Evolutionary conservation across 2,888 invertebrate genomes (phyloP).

Genomic region (Heliconius cydno): DNA sequence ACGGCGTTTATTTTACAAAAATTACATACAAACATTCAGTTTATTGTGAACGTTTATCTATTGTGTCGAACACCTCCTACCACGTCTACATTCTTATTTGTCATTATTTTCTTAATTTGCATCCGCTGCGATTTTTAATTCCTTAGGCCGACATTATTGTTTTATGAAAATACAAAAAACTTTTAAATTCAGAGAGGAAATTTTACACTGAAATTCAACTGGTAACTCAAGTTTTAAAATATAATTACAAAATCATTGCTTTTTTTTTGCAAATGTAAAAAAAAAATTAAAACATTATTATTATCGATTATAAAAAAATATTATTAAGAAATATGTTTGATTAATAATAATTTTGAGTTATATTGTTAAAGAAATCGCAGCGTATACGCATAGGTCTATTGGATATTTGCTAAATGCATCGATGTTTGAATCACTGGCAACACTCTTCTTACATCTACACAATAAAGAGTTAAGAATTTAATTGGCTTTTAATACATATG

Average conservation of each 20-base stretch:
- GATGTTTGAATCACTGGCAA: slow-evolving; percentile 36
- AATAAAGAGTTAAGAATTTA: slow-evolving; percentile 18
- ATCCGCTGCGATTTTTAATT: slow-evolving; percentile 27
- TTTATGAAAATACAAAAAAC: background rate
- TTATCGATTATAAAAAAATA: background rate
- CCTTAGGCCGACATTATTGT: background rate
- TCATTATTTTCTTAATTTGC: slow-evolving; percentile 29
- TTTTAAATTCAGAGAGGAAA: background rate
- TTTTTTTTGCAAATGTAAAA: too few relatives aligned
- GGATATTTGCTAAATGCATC: slow-evolving; percentile 34
- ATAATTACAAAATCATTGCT: too few relatives aligned
- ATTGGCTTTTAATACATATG: slow-evolving; percentile 24
- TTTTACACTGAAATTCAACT: background rate
- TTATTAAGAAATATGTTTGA: background rate
- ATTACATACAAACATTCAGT: slow-evolving; percentile 83
- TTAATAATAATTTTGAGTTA: background rate
- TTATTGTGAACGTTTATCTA: slow-evolving; percentile 65
- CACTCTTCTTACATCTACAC: slow-evolving; percentile 19
- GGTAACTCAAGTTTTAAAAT: background rate
- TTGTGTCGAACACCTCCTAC: slow-evolving; percentile 57
- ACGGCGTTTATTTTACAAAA: slow-evolving; percentile 78
- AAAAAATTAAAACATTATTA: too few relatives aligned
- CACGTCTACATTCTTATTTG: slow-evolving; percentile 56
- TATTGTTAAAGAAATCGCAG: slow-evolving; percentile 23
- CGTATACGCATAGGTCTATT: slow-evolving; percentile 27